Evolutionary conservation across 2,113 vertebrate species (phyloP), one percentile per base, ranked within the genome.

Genomic region (Puffinus mauretanicus): DNA sequence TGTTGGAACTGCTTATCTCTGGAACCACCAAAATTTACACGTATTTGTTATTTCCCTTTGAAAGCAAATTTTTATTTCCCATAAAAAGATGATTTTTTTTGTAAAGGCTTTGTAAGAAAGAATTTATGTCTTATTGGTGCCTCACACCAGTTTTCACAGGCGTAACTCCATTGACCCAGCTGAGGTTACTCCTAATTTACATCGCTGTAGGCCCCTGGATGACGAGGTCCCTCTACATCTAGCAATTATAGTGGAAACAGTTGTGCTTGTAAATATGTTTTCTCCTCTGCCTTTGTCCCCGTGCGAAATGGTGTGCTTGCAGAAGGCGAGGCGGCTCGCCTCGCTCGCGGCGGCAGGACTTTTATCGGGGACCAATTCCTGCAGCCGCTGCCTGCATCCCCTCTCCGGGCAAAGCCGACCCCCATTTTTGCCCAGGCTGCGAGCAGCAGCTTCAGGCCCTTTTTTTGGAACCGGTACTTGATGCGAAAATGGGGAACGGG

Each of bases 41-140:
- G 89, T 87, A 94, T 95, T 96, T 97, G 88, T 97, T 97, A 96
- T 97, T 98, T 98, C 92, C 94, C 90, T 94, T 95, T 93, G 86
- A 96, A 97, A 97, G 94, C 93, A 97, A 93, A 95, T 97, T 97
- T 98, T 97, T 94, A 91, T 94, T 94, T 94, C 97, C 92, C 94
- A 91, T 84, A 97, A 97, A 95, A 93, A 82, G 76, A 84, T 73
- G 70, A 91, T 65, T 65, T 22, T 86, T 86, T 92, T 96, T 79
- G 86, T 95, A 94, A 97, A 89, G 80, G 75, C 57, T 95, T 75
- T 66, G 69, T 55, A 70, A 88, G 88, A 94, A 85, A 75, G 47
- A 86, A 52, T 93, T 76, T 71, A 22, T 52, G 58, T 58, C 49
- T 80, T 44, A 21, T 30, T 94, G 62, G 51, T 91, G 85, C 77